phyloP scores from a whole-genome alignment of 2,888 invertebrate genomes.

The Heliconius charithonia region DNA sequence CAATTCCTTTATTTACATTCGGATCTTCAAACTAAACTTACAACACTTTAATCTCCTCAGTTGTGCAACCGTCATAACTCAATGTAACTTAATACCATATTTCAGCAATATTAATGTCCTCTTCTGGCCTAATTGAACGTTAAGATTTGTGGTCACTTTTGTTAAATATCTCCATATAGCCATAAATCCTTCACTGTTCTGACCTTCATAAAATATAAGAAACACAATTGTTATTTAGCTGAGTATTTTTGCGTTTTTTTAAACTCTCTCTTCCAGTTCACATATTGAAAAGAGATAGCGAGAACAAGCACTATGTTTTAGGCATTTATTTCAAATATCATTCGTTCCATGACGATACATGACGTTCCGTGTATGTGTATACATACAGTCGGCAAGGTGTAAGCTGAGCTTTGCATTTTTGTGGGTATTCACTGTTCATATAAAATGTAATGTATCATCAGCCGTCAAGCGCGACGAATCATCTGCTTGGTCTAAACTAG shows the following conservation, averaged over 20 bases:
- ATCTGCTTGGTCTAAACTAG: too few relatives aligned
- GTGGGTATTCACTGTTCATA: too few relatives aligned
- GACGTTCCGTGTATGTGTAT: too few relatives aligned
- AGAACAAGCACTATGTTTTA: too few relatives aligned
- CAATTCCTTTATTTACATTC: neutral
- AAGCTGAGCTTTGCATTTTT: too few relatives aligned
- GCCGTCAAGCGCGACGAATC: too few relatives aligned
- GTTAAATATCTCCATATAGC: conserved; percentile 17
- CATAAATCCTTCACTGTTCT: conserved; percentile 11
- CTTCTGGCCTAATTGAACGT: conserved; percentile 39
- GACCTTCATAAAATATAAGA: conserved; percentile 12
- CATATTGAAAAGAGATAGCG: too few relatives aligned
- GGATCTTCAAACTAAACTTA: neutral
- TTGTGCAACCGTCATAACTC: conserved; percentile 48
- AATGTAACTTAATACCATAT: conserved; percentile 46
- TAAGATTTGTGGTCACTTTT: conserved; percentile 42
- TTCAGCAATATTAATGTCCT: conserved; percentile 45
- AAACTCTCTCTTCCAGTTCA: neutral
- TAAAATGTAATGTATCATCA: too few relatives aligned
- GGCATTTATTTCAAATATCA: too few relatives aligned
- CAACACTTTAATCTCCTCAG: conserved; percentile 18
- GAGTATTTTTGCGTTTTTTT: neutral
- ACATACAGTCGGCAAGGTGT: too few relatives aligned
- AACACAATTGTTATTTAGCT: neutral
- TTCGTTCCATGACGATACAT: too few relatives aligned